Evolutionary conservation across 2,888 invertebrate genomes (phyloP).

Genomic region (Acleris laterana): DNA sequence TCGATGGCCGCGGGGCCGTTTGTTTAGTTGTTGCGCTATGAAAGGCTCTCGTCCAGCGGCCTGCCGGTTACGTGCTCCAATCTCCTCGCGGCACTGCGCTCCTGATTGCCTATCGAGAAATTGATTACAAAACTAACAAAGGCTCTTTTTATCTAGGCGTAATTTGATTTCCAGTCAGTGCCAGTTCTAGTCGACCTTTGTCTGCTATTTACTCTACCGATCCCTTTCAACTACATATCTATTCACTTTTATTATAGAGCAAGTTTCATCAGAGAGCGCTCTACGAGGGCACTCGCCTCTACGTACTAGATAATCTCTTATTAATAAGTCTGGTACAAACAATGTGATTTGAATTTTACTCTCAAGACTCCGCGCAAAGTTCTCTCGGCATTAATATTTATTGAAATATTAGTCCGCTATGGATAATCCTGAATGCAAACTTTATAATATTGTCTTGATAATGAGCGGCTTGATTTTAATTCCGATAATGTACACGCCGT

Average conservation of each 20-base stretch:
- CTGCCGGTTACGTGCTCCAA: slow-evolving; percentile 21
- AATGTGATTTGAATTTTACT: slow-evolving; percentile 29
- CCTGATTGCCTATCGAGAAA: slow-evolving; percentile 37
- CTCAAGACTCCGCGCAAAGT: slow-evolving; percentile 28
- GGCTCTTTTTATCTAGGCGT: slow-evolving; percentile 27
- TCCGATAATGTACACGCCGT: slow-evolving; percentile 29
- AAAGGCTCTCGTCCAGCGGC: slow-evolving; percentile 6
- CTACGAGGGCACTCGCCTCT: not conserved
- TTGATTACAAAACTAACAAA: slow-evolving; percentile 37
- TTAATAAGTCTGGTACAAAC: slow-evolving; percentile 34
- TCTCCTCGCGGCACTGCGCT: slow-evolving; percentile 20
- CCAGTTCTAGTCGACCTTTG: slow-evolving; percentile 6
- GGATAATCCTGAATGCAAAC: slow-evolving; percentile 31
- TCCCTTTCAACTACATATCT: not conserved
- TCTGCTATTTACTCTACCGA: slow-evolving; percentile 5
- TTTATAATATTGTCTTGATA: slow-evolving; percentile 36
- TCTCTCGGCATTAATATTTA: slow-evolving; percentile 37
- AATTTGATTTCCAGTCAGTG: slow-evolving; percentile 31
- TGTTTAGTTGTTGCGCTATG: slow-evolving; percentile 38
- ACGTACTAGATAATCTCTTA: slow-evolving; percentile 15
- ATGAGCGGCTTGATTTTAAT: slow-evolving; percentile 31
- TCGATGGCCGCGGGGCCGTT: slow-evolving; percentile 32
- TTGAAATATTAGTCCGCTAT: slow-evolving; percentile 37
- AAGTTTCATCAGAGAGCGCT: not conserved
- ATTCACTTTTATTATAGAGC: not conserved